A percentile compares a stretch with the other conserved stretches of the same genome.
Evolutionary conservation across 2,888 invertebrate genomes (phyloP).

Genomic region (Ormyrus pomaceus): DNA sequence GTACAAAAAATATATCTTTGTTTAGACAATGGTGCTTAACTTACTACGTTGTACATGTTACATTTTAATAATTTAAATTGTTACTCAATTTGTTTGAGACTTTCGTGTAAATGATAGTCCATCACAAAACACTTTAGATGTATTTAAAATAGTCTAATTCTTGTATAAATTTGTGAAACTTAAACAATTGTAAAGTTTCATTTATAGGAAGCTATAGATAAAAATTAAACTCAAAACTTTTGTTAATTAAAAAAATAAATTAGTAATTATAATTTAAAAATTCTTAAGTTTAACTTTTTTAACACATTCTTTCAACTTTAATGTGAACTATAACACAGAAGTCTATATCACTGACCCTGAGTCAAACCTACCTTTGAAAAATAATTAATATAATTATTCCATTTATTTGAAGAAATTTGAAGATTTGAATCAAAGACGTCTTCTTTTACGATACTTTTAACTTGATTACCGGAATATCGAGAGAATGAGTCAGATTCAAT

Average conservation of each 20-base stretch:
- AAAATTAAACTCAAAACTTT: conserved; percentile 6
- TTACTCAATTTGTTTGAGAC: conserved; percentile 27
- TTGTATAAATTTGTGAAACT: conserved; percentile 21
- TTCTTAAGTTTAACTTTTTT: conserved; percentile 5
- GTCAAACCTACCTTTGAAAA: conserved; percentile 53
- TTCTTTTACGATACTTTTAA: conserved; percentile 65
- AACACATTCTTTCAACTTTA: conserved; percentile 4
- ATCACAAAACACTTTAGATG: conserved; percentile 24
- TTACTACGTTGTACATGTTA: conserved; percentile 48
- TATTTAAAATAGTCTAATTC: conserved; percentile 27
- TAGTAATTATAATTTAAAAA: conserved; percentile 19
- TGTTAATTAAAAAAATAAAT: conserved; percentile 43
- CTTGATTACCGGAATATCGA: conserved; percentile 30
- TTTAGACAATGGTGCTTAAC: conserved; percentile 50
- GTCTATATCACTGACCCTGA: conserved; percentile 35
- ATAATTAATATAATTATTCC: conserved; percentile 66
- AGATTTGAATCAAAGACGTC: conserved; percentile 61
- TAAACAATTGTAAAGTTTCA: conserved; percentile 24
- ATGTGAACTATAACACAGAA: conserved; percentile 13
- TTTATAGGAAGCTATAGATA: conserved; percentile 7
- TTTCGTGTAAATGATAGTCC: conserved; percentile 23
- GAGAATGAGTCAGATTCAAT: conserved; percentile 44
- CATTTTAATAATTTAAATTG: conserved; percentile 38
- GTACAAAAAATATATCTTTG: conserved; percentile 73
- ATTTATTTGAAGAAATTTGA: conserved; percentile 63